Base-by-base conservation (phyloP, 2,113 vertebrate genomes). In the Oostethus manadensis region DNA sequence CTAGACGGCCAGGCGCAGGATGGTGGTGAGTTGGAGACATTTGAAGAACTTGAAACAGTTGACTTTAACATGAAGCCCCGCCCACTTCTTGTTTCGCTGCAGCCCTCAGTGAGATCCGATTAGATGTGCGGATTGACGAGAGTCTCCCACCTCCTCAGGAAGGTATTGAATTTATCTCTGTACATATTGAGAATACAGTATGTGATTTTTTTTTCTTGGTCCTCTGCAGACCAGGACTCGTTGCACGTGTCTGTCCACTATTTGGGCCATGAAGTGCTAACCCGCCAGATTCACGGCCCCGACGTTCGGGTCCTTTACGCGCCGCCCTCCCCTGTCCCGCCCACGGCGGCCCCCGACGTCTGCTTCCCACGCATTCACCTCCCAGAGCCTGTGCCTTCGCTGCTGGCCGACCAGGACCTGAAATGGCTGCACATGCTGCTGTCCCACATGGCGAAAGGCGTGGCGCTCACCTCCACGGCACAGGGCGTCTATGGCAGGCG, bases 401-500 rank as follows among this genome's bases (percentile, higher is more conserved):
- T 92, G 64, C 53, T 62, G 1, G 62, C 85, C 6, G 59, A 87
- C 0, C 22, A 14, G 0, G 60, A 82, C 62, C 68, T 66, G 3
- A 73, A 79, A 23, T 84, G 81, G 1, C 83, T 89, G 2, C 66
- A 64, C 33, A 75, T 63, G 15, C 86, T 94, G 63, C 88, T 96
- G 64, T 81, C 77, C 26, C 91, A 86, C 64, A 89, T 95, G 49
- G 84, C 92, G 62, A 86, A 71, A 13, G 94, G 94, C 0, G 73
- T 94, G 75, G 70, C 89, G 77, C 85, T 93, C 29, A 92, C 88
- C 66, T 90, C 88, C 70, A 88, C 81, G 11, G 11, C 29, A 9
- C 60, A 72, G 23, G 94, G 94, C 0, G 85, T 96, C 20, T 93
- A 92, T 23, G 88, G 89, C 10, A 86, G 78, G 48, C 80, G 91